These are phyloP conservation scores for Plectrocnemia conspersa DNA, from an alignment of 1,140 invertebrate genomes.

Conservation along the genomic window DNA sequence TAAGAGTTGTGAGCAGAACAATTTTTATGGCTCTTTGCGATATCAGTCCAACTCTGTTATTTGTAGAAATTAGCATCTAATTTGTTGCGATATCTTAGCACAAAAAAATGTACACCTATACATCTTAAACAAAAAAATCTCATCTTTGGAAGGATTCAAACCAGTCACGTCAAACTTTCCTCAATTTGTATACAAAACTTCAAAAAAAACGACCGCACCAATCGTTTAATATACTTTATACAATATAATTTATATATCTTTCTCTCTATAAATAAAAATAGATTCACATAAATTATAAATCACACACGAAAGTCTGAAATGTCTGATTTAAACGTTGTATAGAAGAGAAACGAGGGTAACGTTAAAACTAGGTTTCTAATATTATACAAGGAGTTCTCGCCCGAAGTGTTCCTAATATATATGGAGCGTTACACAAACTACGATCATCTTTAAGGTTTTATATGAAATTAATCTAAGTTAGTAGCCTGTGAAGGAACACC, in stretches of 20 bases:
- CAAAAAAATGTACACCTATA: constrained; percentile 12
- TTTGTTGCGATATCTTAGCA: constrained; percentile 12
- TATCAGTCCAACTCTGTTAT: constrained; percentile 4
- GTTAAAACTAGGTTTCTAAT: constrained; percentile 16
- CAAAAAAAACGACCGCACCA: not conserved
- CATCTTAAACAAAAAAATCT: constrained; percentile 16
- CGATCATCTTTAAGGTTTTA: too few species aligned
- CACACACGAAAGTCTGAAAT: constrained; percentile 7
- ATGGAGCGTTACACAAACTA: too few species aligned
- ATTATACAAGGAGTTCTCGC: too few species aligned
- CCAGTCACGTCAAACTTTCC: constrained; percentile 11
- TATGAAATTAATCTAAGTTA: too few species aligned
- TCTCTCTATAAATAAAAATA: constrained; percentile 8
- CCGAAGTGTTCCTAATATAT: too few species aligned
- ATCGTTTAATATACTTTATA: not conserved
- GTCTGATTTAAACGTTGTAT: constrained; percentile 18
- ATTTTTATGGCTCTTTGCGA: constrained; percentile 3
- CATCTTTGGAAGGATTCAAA: constrained; percentile 19
- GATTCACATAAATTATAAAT: not conserved
- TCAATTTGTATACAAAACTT: not conserved
- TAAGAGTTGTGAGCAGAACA: not conserved
- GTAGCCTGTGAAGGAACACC: too few species aligned
- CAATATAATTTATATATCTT: not conserved
- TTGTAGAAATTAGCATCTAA: constrained; percentile 22
- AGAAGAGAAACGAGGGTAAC: constrained; percentile 13